These are phyloP conservation scores for Craniophora ligustri DNA, from an alignment of 2,888 invertebrate genomes.

Conservation along the genomic window DNA sequence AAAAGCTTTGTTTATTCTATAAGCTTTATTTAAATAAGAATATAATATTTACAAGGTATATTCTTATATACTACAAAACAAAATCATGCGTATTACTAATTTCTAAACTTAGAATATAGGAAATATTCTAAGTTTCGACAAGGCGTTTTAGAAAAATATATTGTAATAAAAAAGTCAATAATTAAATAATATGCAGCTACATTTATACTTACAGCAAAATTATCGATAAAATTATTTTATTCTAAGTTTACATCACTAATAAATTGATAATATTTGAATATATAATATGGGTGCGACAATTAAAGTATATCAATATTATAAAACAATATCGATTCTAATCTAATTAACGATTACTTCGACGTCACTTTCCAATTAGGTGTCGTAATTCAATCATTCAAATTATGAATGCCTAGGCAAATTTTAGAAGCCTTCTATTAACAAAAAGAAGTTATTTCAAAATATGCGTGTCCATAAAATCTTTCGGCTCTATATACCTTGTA, in stretches of 20 bases:
- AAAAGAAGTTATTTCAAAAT: conserved; percentile 5
- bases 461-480: conserved; percentile 9
- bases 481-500: conserved; percentile 12
- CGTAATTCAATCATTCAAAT: conserved; percentile 23
- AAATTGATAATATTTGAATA: not conserved
- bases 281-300: conserved; percentile 14
- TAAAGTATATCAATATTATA: conserved; percentile 22
- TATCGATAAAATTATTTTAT: not conserved
- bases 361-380: conserved; percentile 36
- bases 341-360: conserved; percentile 44
- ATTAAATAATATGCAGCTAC: no score
- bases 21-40: no score
- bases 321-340: conserved; percentile 43
- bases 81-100: no score
- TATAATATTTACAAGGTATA: no score
- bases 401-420: conserved; percentile 12
- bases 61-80: no score
- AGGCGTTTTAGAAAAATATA: no score
- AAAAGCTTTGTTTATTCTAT: no score
- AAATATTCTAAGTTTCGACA: no score
- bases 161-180: no score
- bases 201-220: not conserved
- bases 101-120: no score
- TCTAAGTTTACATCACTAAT: not conserved
- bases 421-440: conserved; percentile 7